Conservation (phyloP, 2,797 vertebrate genomes). For the Crax fasciolata region DNA sequence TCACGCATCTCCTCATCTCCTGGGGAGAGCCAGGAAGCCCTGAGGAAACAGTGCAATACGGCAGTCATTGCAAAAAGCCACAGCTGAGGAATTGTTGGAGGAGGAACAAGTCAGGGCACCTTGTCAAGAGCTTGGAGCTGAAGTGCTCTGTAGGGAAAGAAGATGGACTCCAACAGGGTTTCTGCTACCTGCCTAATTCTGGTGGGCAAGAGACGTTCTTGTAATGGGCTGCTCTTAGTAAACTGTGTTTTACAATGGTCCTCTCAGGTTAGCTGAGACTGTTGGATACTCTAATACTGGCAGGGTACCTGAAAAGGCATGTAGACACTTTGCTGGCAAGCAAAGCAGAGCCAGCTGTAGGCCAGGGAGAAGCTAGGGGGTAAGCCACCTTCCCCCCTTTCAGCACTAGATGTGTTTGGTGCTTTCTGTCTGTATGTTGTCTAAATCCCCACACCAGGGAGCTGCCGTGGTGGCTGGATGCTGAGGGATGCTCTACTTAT, state of each 20-base stretch:
- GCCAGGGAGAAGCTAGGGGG: background rate
- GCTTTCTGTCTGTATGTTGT: background rate
- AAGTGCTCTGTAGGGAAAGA: slow-evolving; percentile 5
- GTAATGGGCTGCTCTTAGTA: background rate
- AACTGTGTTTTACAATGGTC: background rate
- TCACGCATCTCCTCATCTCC: background rate
- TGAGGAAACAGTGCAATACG: background rate
- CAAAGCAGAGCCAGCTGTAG: background rate
- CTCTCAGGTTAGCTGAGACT: background rate
- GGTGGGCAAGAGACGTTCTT: background rate
- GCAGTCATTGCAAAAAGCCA: background rate
- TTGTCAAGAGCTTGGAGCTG: slow-evolving; percentile 1
- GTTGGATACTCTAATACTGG: background rate
- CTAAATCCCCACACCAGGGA: background rate
- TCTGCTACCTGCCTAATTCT: background rate
- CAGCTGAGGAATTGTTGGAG: background rate
- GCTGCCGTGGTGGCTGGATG: background rate
- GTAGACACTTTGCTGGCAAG: background rate
- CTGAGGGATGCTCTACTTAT: background rate
- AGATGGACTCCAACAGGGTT: background rate
- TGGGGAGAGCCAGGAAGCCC: background rate
- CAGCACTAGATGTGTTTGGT: background rate
- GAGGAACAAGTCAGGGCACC: background rate
- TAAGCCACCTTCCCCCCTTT: background rate
- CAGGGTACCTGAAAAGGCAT: accelerated